Percentiles rank a stretch among this genome's conserved stretches.
These are phyloP conservation scores for Choloepus hoffmanni DNA, from an alignment of 2,113 vertebrate species.

Conservation along the genomic window DNA sequence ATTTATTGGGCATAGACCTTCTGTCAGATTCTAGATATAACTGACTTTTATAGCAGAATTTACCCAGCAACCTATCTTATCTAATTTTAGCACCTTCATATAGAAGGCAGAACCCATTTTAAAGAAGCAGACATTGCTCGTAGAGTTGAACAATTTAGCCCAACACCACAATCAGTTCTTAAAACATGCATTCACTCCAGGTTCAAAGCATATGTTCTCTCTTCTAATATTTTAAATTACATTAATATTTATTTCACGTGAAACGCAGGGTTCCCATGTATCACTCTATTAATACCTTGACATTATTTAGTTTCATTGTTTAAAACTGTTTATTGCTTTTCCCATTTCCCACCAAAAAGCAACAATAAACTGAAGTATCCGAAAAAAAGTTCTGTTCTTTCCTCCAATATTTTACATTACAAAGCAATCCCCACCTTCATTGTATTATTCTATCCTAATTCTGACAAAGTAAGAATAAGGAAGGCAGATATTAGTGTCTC, in stretches of 20 bases:
- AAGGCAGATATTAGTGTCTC: background rate
- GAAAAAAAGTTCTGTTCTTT: background rate
- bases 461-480: background rate
- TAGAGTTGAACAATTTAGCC: background rate
- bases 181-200: background rate
- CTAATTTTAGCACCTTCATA: background rate
- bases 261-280: no score
- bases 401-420: background rate
- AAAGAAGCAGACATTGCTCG: background rate
- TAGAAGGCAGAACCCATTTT: background rate
- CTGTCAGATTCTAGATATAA: background rate
- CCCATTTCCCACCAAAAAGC: background rate
- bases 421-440: background rate
- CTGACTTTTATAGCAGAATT: background rate
- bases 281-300: no score
- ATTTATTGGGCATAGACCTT: background rate
- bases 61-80: no score
- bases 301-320: background rate
- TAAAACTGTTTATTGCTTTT: conserved; percentile 44
- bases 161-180: background rate
- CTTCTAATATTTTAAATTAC: background rate
- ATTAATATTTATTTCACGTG: background rate
- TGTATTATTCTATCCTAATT: background rate
- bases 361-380: background rate
- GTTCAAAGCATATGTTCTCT: background rate